Evolutionary conservation across 2,113 vertebrate species (phyloP).

Genomic region (Pithys albifrons): DNA sequence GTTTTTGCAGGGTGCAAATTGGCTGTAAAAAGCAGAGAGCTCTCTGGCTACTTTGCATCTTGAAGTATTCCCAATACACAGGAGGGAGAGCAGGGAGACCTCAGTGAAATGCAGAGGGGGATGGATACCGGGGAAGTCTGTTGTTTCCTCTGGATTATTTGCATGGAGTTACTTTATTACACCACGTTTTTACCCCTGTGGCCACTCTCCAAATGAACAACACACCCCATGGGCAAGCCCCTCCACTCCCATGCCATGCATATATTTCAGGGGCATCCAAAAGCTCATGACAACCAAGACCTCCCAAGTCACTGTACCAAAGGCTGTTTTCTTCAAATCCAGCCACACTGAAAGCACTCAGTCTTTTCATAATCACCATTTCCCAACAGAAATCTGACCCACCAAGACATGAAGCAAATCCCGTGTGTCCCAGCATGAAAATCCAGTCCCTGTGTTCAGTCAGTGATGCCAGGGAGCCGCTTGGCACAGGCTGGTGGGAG

Average conservation of each 20-base stretch:
- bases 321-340: background rate
- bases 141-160: background rate
- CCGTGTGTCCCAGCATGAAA: rapidly evolving
- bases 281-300: background rate
- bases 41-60: background rate
- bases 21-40: background rate
- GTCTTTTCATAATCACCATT: background rate
- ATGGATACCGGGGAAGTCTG: background rate
- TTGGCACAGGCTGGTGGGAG: background rate
- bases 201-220: background rate
- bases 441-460: background rate
- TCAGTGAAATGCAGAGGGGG: background rate
- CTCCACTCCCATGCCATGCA: background rate
- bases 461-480: background rate
- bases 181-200: background rate
- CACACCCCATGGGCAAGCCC: background rate
- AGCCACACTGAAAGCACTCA: background rate
- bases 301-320: background rate
- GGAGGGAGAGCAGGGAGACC: background rate
- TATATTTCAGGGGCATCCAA: background rate
- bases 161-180: background rate
- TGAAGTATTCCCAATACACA: background rate
- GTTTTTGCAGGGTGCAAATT: background rate
- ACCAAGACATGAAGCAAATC: background rate
- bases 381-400: background rate